Percentiles rank a stretch among this genome's conserved stretches.
These are phyloP conservation scores for Dendroctonus ponderosae DNA, from an alignment of 1,140 invertebrate genomes.

Conservation along the genomic window DNA sequence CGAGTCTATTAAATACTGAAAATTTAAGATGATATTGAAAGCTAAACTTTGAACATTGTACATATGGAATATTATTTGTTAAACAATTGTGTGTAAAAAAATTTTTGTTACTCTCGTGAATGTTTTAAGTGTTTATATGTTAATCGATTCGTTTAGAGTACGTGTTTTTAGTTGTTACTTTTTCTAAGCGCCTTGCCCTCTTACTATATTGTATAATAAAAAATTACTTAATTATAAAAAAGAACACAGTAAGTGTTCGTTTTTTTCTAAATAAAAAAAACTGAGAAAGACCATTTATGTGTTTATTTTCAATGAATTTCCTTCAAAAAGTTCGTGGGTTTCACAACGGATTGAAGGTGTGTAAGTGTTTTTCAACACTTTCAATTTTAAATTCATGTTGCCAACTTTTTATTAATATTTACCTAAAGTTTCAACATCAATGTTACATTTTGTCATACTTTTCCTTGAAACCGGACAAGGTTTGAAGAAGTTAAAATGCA, in stretches of 20 bases:
- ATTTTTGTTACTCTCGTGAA: slow-evolving; percentile 18
- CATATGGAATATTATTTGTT: slow-evolving; percentile 40
- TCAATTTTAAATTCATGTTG: too few relatives aligned
- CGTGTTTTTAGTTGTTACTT: slow-evolving; percentile 12
- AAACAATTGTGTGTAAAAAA: slow-evolving; percentile 16
- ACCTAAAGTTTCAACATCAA: too few relatives aligned
- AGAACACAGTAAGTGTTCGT: slow-evolving; percentile 20
- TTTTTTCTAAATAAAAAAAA: slow-evolving; percentile 34
- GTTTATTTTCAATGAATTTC: too few relatives aligned
- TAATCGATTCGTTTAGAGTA: slow-evolving; percentile 8
- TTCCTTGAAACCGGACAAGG: too few relatives aligned
- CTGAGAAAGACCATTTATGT: too few relatives aligned
- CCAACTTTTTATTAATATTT: too few relatives aligned
- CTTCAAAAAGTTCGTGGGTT: too few relatives aligned
- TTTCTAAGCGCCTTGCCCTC: slow-evolving; percentile 29
- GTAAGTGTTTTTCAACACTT: too few relatives aligned
- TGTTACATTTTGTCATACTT: too few relatives aligned
- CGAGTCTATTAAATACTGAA: slow-evolving; percentile 45
- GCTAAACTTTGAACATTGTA: slow-evolving; percentile 47
- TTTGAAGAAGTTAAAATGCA: too few relatives aligned
- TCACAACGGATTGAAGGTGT: too few relatives aligned
- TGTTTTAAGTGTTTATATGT: slow-evolving; percentile 21
- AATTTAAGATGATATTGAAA: slow-evolving; percentile 39
- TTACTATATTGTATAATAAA: slow-evolving; percentile 25
- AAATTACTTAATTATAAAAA: slow-evolving; percentile 15